Evolutionary conservation across 2,113 vertebrate genomes (phyloP), one percentile per base, ranked within the genome.

Genomic region (Pteropus alecto): DNA sequence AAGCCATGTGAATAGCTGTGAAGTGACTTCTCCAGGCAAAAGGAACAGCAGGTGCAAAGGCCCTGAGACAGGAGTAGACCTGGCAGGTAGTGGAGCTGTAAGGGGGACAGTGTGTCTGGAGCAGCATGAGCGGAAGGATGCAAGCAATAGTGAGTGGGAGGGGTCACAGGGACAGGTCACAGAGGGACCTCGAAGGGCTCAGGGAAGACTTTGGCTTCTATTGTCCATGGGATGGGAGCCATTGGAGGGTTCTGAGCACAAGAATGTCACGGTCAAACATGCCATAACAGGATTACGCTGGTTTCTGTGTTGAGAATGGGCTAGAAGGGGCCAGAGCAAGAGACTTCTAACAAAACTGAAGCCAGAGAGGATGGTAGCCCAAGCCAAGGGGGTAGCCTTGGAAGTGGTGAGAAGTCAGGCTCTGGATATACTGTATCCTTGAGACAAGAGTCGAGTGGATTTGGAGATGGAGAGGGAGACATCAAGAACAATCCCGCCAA

Each of bases 121-220:
- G 43, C 43, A 14, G 60, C 8, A 5, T 15, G 46, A 35, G 14
- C 10, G 5, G 1, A 24, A 15, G 19, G 16, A 6, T 48, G 7
- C 1, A 26, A n/a, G 35, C 43, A 26, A 76, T 11, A 1, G 4
- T 33, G 43, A 15, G 48, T 21, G 13, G 58, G 56, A 21, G 33
- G 22, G 48, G 43, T 22, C 26, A 13, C 46, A 8, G 26, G 61
- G 51, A 11, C 24, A 26, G 19, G 8, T 65, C 65, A 30, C 7
- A 1, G 21, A 2, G 3, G 51, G 14, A 43, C 16, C 43, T 33
- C 33, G 3, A 2, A 13, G 24, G 26, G 38, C 70, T n/a, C 2
- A 1, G 41, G 56, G 38, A 43, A 18, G 41, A 33, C n/a, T 88
- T 10, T 2, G 65, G 82, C 76, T 95, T 83, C 61, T 77, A 16